These are phyloP conservation scores for Chloroceryle aenea DNA, from an alignment of 2,113 vertebrate species.

Conservation along the genomic window DNA sequence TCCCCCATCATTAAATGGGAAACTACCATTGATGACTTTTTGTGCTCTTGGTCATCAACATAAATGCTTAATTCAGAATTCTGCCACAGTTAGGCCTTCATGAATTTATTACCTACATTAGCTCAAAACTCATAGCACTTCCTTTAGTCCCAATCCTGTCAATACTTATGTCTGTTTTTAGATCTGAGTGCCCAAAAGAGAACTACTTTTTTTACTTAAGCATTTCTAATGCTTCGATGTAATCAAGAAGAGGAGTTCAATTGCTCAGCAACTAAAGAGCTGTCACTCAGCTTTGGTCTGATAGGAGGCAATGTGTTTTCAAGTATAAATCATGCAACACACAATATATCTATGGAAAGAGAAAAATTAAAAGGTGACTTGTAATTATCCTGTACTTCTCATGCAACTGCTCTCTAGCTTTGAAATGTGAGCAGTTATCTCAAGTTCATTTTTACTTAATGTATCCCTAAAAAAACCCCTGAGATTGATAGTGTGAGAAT, in stretches of 20 bases:
- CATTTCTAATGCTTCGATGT: background rate
- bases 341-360: background rate
- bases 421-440: background rate
- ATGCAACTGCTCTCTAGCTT: background rate
- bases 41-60: background rate
- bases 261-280: background rate
- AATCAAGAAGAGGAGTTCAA: background rate
- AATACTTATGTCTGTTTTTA: background rate
- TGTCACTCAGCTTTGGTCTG: background rate
- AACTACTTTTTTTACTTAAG: background rate
- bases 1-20: background rate
- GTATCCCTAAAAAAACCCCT: background rate
- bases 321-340: background rate
- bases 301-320: background rate
- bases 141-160: background rate
- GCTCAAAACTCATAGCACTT: fast-evolving
- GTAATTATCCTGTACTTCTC: background rate
- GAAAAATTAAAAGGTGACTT: background rate
- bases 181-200: background rate
- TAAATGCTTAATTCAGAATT: background rate
- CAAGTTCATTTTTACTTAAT: background rate
- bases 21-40: background rate
- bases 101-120: background rate
- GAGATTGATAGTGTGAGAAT: background rate
- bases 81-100: background rate